A percentile compares a stretch with the other conserved stretches of the same genome.
phyloP scores from a whole-genome alignment of 1,140 invertebrate species.

The Leucophenga varia region DNA sequence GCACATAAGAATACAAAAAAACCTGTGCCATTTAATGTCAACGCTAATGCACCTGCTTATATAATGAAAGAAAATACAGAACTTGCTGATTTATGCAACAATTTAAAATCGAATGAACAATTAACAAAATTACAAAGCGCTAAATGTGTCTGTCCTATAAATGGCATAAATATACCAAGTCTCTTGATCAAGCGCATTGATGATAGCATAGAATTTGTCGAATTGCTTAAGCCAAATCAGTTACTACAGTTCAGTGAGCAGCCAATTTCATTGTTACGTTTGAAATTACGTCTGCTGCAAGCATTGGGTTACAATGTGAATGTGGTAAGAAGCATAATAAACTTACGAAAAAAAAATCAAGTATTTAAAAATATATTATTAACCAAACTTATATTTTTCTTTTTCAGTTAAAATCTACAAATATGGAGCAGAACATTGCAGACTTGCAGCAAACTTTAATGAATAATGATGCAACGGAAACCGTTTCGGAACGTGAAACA shows the following conservation, averaged over 20 bases:
- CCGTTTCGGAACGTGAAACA: no score
- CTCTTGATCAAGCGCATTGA: slow-evolving; percentile 23
- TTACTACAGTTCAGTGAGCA: slow-evolving; percentile 28
- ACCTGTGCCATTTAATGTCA: slow-evolving; percentile 28
- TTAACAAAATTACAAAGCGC: no score
- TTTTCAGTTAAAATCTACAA: slow-evolving; percentile 23
- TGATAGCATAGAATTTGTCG: slow-evolving; percentile 28
- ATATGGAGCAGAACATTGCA: slow-evolving; percentile 30
- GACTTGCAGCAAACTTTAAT: slow-evolving; percentile 26
- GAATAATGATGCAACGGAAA: no score
- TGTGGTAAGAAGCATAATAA: slow-evolving; percentile 31
- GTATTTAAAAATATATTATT: no score
- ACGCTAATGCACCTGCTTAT: slow-evolving; percentile 29
- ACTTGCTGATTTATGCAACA: no score
- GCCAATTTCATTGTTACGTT: slow-evolving; percentile 29
- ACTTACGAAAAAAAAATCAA: no score
- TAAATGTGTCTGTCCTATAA: slow-evolving; percentile 40
- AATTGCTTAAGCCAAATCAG: slow-evolving; percentile 32
- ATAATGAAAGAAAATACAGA: slow-evolving; percentile 30
- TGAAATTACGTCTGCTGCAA: slow-evolving; percentile 37
- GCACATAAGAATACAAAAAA: slow-evolving; percentile 10
- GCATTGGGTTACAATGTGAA: slow-evolving; percentile 36
- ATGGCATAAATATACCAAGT: slow-evolving; percentile 42
- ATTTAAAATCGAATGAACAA: no score
- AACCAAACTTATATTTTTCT: background rate